Conservation (phyloP, 2,797 vertebrate genomes). For the Furcifer pardalis region DNA sequence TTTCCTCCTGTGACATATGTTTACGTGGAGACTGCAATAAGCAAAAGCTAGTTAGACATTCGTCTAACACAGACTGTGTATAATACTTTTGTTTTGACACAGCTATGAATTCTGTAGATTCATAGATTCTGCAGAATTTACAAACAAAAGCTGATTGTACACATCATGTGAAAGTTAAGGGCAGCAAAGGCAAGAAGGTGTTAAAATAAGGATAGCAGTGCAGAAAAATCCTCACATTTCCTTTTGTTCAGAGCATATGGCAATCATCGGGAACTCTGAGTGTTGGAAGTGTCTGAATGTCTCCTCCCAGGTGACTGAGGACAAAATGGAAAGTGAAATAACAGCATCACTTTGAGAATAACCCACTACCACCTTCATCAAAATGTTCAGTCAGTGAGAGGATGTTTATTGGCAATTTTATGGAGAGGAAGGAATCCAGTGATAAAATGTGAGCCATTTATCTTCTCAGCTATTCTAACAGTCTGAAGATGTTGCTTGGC, state of each 20-base stretch:
- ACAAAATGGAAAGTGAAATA: constrained; percentile 15
- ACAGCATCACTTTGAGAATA: constrained; percentile 6
- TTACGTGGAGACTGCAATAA: constrained; percentile 20
- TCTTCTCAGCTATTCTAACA: constrained; percentile 62
- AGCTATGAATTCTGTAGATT: background rate
- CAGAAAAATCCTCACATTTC: background rate
- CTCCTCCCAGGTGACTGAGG: background rate
- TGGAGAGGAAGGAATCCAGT: constrained; percentile 60
- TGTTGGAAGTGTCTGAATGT: background rate
- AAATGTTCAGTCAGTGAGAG: constrained; percentile 55
- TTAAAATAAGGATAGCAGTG: background rate
- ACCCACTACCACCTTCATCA: background rate
- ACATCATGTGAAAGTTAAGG: background rate
- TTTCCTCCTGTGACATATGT: constrained; percentile 26
- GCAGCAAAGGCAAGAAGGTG: background rate
- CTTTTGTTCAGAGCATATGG: background rate
- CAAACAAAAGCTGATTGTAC: constrained; percentile 44
- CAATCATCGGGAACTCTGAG: background rate
- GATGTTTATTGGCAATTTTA: constrained; percentile 69
- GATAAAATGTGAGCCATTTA: constrained; percentile 67
- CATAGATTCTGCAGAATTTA: too few species aligned
- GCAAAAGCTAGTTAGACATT: constrained; percentile 26
- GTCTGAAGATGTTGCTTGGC: constrained; percentile 61
- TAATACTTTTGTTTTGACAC: constrained; percentile 43
- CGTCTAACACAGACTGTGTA: constrained; percentile 10